Evolutionary conservation across 2,797 vertebrate species (phyloP).

Genomic region (Amazonetta brasiliensis): DNA sequence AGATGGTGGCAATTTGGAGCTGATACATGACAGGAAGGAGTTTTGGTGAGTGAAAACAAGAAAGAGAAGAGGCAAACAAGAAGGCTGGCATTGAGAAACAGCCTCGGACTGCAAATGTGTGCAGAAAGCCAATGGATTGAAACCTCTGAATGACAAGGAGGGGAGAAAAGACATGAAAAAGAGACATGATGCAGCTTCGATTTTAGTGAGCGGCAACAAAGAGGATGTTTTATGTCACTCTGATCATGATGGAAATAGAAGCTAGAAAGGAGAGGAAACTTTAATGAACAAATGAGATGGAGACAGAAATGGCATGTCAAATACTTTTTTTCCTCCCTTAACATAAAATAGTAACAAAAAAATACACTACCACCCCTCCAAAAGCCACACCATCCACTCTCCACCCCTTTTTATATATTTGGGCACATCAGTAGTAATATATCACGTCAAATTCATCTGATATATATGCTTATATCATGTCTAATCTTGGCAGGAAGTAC

Average conservation of each 20-base stretch:
- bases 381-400: not conserved
- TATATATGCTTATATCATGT: slow-evolving; percentile 23
- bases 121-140: slow-evolving; percentile 10
- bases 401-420: not conserved
- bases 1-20: not conserved
- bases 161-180: not conserved
- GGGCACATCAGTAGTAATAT: not conserved
- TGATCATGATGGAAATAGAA: slow-evolving; percentile 6
- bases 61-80: not conserved
- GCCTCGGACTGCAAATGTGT: not conserved
- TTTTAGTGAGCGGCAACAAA: not conserved
- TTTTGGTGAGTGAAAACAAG: not conserved
- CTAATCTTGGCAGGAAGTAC: slow-evolving; percentile 48
- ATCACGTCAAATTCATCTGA: not conserved
- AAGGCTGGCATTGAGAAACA: not conserved
- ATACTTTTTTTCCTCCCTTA: not conserved
- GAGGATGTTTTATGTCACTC: not conserved
- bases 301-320: not conserved
- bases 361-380: not conserved
- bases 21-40: not conserved
- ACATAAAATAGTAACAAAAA: not conserved
- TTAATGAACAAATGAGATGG: not conserved
- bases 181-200: not conserved
- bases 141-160: not conserved
- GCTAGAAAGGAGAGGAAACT: not conserved